These are phyloP conservation scores for Atethmia centrago DNA, from an alignment of 2,888 invertebrate species.

Conservation along the genomic window DNA sequence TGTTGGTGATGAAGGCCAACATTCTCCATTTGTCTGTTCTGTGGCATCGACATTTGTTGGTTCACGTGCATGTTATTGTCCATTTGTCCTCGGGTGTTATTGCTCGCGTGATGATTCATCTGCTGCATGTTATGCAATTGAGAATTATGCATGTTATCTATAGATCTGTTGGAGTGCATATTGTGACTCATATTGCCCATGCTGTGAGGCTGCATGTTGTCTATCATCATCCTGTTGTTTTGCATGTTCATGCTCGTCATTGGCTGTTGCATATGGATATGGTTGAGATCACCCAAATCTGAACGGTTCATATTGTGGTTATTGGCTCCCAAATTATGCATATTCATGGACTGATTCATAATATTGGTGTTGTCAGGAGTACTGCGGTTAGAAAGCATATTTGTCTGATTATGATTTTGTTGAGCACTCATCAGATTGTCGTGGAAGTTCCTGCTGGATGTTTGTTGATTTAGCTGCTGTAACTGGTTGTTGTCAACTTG, in stretches of 20 bases:
- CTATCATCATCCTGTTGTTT: conserved; percentile 87
- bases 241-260: conserved; percentile 84
- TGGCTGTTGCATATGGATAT: conserved; percentile 87
- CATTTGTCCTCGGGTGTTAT: conserved; percentile 79
- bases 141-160: conserved; percentile 85
- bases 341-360: conserved; percentile 85
- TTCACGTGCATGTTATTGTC: conserved; percentile 86
- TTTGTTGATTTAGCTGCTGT: conserved; percentile 80
- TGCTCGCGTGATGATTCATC: conserved; percentile 85
- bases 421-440: conserved; percentile 82
- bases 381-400: conserved; percentile 82
- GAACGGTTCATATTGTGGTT: conserved; percentile 82
- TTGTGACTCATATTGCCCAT: conserved; percentile 84
- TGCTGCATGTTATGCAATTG: conserved; percentile 87
- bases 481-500: conserved; percentile 83
- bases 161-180: conserved; percentile 84
- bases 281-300: conserved; percentile 83
- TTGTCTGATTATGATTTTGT: conserved; percentile 81
- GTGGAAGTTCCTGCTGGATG: conserved; percentile 81
- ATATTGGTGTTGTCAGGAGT: conserved; percentile 82
- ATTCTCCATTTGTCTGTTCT: conserved; percentile 85
- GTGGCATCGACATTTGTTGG: conserved; percentile 85
- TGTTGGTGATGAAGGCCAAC: conserved; percentile 85
- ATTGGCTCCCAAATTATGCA: conserved; percentile 82
- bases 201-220: conserved; percentile 84